Evolutionary conservation across 2,888 invertebrate species (phyloP).

Genomic region (Drosophila kuntzei): DNA sequence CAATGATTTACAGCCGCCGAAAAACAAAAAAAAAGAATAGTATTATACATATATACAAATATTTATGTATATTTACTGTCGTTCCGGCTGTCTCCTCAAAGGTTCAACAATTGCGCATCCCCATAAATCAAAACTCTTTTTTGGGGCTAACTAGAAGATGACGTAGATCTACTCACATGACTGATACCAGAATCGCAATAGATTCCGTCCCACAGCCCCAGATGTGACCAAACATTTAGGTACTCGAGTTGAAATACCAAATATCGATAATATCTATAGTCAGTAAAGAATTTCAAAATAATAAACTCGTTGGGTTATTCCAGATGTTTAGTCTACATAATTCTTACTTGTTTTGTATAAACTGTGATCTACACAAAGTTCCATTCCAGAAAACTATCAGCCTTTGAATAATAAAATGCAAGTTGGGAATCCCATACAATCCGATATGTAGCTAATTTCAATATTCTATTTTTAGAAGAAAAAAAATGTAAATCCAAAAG

Average conservation of each 20-base stretch:
- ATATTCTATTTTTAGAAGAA: neutral
- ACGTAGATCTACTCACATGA: constrained; percentile 39
- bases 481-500: too few species aligned
- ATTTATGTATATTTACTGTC: constrained; percentile 46
- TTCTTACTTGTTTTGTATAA: neutral
- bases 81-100: constrained; percentile 18
- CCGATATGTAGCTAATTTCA: neutral
- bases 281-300: neutral
- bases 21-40: neutral
- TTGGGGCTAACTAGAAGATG: constrained; percentile 22
- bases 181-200: constrained; percentile 11
- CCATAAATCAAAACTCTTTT: constrained; percentile 50
- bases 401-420: neutral
- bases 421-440: neutral
- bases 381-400: neutral
- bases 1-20: constrained; percentile 48
- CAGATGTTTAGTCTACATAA: neutral
- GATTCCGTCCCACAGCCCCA: neutral
- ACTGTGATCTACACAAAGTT: neutral
- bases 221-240: neutral
- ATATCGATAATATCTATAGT: neutral
- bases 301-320: neutral
- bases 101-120: constrained; percentile 39
- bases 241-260: constrained; percentile 2
- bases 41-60: constrained; percentile 35